Evolutionary conservation across 2,888 invertebrate species (phyloP), one percentile per base, ranked within the genome.

Genomic region (Orgyia antiqua): DNA sequence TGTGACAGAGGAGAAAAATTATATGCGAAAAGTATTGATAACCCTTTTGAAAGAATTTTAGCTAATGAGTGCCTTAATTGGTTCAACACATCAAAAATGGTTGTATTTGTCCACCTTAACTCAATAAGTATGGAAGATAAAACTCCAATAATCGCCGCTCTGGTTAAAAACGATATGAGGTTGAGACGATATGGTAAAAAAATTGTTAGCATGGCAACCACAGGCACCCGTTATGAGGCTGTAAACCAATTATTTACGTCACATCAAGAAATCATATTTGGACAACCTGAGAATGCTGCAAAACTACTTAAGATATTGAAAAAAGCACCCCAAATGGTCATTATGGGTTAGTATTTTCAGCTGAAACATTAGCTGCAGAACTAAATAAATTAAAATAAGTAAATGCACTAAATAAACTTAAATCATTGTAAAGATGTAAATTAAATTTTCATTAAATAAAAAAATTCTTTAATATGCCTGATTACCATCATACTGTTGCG

Each of bases 71-170:
- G 92, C 35, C 76, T 88, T 1, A 87, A 92, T 52, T 90, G 91
- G 89, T 89, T 94, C 50, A 87, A 90, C 29, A 88, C 88, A 29
- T 93, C 94, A 0, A 89, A 89, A 53, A 89, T 94, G 87, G 78
- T 94, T 37, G 90, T 88, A 10, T 88, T 94, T 56, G 87, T 91
- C 38, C 95, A 95, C 61, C 53, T 88, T 28, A 95, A 94, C 75
- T 89, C 93, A 0, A 91, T 93, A 21, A 80, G 68, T n/a, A 77
- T 87, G 50, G 90, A 91, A 35, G 90, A 92, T 0, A 71, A 89
- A 48, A 92, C 91, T 34, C 89, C 91, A 12, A 78, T 93, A 11
- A 88, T 83, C 43, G 89, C 91, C 4, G 60, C 86, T 9, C 75
- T 94, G 21, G 88, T 88, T 41, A 91, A 89, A 51, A 87, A 89